A percentile compares a stretch with the other conserved stretches of the same genome.
Conservation (phyloP, 1,140 invertebrate genomes). For the Conopomorpha cramerella region DNA sequence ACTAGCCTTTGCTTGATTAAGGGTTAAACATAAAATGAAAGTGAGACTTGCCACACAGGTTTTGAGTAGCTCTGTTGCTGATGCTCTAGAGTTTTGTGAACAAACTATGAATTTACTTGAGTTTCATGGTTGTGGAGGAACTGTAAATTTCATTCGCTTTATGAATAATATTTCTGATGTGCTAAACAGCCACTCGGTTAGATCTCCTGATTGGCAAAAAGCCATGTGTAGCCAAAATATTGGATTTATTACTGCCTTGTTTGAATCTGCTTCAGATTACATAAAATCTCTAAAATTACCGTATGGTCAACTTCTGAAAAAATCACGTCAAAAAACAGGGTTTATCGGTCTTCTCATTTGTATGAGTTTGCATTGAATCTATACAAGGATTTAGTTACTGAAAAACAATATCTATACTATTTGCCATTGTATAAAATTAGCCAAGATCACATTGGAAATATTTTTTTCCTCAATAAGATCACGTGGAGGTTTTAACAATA, state of each 20-base stretch:
- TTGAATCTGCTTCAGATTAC: too few species aligned
- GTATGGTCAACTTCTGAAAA: too few species aligned
- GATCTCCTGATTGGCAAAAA: too few species aligned
- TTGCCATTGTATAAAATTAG: slow-evolving; percentile 22
- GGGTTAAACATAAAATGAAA: slow-evolving; percentile 9
- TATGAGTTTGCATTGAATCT: slow-evolving; percentile 1
- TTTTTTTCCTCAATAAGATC: slow-evolving; percentile 29
- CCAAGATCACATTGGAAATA: slow-evolving; percentile 36
- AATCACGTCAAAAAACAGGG: slow-evolving; percentile 2
- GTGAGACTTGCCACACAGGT: slow-evolving; percentile 14
- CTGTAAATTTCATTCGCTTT: slow-evolving; percentile 12
- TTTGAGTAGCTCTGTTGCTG: slow-evolving; percentile 11
- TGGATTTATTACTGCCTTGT: too few species aligned
- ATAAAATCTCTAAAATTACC: too few species aligned
- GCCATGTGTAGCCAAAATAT: too few species aligned
- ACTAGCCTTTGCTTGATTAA: too few species aligned
- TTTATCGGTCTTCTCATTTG: slow-evolving; percentile 5
- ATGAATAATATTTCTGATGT: slow-evolving; percentile 17
- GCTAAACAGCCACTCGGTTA: too few species aligned
- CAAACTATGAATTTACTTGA: slow-evolving; percentile 5
- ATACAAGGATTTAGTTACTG: not conserved
- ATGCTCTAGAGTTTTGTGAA: slow-evolving; percentile 9
- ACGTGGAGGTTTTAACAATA: slow-evolving; percentile 33
- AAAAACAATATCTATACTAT: slow-evolving; percentile 2
- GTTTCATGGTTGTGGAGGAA: slow-evolving; percentile 9